Evolutionary conservation across 1,140 invertebrate genomes (phyloP), one percentile per base, ranked within the genome.

Genomic region (Plectrocnemia conspersa): DNA sequence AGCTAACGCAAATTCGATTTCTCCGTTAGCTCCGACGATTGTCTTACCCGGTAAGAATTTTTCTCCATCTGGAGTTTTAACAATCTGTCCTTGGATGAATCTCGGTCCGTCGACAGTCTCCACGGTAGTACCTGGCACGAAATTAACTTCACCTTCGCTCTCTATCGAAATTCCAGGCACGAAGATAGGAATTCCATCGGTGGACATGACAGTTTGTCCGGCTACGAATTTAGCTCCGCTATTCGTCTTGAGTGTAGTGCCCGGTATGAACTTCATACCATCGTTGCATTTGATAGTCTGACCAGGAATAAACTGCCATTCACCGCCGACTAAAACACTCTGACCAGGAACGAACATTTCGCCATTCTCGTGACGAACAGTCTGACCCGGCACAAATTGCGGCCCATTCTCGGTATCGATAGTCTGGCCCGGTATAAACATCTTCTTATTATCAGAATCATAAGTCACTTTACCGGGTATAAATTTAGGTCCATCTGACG

Each of bases 371-470:
- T 79, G 79, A 2, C 70, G 63, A 22, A 81, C 64, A 29, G 79
- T 82, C 65, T 79, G 79, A 27, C 83, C 82, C 41, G 82, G 80
- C 52, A 84, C 65, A 66, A 85, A 85, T 54, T 76, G 77, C 7
- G 73, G 57, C 18, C 81, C 77, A 15, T 82, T 76, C 4, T 76
- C 67, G 1, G 80, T 79, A 25, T 77, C 64, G n/a, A 86, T 71
- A n/a, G 79, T 79, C 73, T 88, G 84, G 2, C 85, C 86, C 9
- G 85, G 79, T 29, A 83, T 66, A 66, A 84, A 84, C 24, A 69
- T 71, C 46, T 79, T 76, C 46, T 79, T 68, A 15, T 61, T 55
- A 4, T 70, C 56, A 21, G 66, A 68, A 36, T 69, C 68, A 35
- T 68, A 64, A 49, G 77, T 67, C 42, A 77, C 65, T 68, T 83